A percentile compares a stretch with the other conserved stretches of the same genome.
Evolutionary conservation across 2,797 vertebrate species (phyloP).

Genomic region (Neoniphon sammara): DNA sequence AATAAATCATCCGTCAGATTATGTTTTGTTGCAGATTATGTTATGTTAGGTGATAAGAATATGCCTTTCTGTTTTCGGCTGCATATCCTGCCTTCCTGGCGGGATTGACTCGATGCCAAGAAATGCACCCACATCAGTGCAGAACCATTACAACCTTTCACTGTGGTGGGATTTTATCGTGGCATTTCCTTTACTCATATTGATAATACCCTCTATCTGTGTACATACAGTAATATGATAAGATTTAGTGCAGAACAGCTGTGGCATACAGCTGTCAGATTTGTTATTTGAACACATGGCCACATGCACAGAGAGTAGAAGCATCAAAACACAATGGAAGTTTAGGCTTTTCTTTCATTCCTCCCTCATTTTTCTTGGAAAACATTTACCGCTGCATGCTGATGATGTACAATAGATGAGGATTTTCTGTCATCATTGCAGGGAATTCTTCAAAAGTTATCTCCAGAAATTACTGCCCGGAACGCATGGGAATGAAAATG

Average conservation of each 20-base stretch:
- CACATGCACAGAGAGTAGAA: conserved; percentile 7
- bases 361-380: conserved; percentile 19
- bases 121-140: conserved; percentile 23
- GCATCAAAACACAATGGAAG: conserved; percentile 9
- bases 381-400: conserved; percentile 9
- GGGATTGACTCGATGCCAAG: conserved; percentile 13
- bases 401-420: not conserved
- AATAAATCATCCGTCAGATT: not conserved
- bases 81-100: conserved; percentile 10
- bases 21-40: not conserved
- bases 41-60: conserved; percentile 15
- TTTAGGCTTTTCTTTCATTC: not conserved
- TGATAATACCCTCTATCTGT: conserved; percentile 26
- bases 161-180: conserved; percentile 27
- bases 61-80: not conserved
- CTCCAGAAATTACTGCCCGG: conserved; percentile 26
- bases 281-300: conserved; percentile 16
- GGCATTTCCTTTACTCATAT: conserved; percentile 9
- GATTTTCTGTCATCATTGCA: conserved; percentile 29
- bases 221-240: conserved; percentile 23
- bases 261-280: conserved; percentile 25
- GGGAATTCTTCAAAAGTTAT: conserved; percentile 29
- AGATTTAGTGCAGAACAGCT: conserved; percentile 29
- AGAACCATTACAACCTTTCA: conserved; percentile 16
- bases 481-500: conserved; percentile 45